phyloP scores from a whole-genome alignment of 1,140 invertebrate genomes.

The Leptoteleia sp. region DNA sequence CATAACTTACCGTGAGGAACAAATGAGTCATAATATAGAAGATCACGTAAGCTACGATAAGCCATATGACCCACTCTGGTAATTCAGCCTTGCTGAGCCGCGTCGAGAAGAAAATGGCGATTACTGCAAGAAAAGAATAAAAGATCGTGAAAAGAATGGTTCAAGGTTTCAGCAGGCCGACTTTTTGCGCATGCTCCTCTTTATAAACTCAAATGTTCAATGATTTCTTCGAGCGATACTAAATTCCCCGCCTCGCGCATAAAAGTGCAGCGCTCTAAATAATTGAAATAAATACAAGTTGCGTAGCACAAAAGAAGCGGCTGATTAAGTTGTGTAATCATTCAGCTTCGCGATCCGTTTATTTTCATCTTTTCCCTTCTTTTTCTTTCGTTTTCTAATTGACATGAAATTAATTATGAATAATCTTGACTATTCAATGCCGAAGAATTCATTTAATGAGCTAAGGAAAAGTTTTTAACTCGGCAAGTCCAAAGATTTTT shows the following conservation, averaged over 20 bases:
- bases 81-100: constrained; percentile 91
- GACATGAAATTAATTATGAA: no score
- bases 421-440: no score
- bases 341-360: no score
- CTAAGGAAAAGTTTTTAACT: no score
- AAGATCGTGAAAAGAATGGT: constrained; percentile 36
- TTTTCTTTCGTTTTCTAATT: no score
- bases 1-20: constrained; percentile 92
- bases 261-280: constrained; percentile 8
- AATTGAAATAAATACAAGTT: constrained; percentile 30
- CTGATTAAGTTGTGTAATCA: not conserved
- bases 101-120: constrained; percentile 95
- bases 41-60: constrained; percentile 92
- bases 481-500: no score
- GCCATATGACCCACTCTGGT: constrained; percentile 92
- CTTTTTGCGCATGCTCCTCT: no score
- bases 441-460: no score
- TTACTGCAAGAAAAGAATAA: constrained; percentile 85
- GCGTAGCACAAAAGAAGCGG: not conserved
- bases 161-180: constrained; percentile 9
- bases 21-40: constrained; percentile 94
- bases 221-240: constrained; percentile 12
- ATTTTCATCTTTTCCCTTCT: no score
- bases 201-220: constrained; percentile 3
- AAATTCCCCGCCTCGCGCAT: constrained; percentile 1